Conservation (phyloP, 2,113 vertebrate genomes). For the Apodemus sylvaticus region DNA sequence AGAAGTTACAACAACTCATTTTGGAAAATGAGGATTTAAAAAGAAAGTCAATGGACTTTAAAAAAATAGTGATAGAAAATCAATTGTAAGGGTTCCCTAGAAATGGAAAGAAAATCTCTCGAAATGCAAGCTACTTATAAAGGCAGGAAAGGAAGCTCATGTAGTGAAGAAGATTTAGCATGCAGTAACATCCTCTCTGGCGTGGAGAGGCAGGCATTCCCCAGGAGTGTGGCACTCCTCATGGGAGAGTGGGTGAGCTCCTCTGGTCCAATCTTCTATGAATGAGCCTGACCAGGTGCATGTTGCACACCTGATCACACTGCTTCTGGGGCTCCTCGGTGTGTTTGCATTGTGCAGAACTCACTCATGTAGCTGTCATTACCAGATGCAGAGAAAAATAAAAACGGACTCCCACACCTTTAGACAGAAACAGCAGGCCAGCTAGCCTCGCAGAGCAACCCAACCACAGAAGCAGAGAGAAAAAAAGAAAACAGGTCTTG, state of each 20-base stretch:
- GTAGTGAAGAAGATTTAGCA: background rate
- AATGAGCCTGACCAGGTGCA: too few relatives aligned
- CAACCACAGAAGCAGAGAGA: background rate
- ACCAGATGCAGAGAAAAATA: background rate
- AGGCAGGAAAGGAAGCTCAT: rapidly evolving
- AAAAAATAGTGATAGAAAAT: background rate
- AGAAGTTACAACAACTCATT: background rate
- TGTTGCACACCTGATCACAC: too few relatives aligned
- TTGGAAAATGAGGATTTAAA: too few relatives aligned
- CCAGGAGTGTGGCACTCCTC: rapidly evolving
- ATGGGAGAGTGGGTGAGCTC: too few relatives aligned
- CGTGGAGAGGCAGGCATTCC: background rate
- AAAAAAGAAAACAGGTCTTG: too few relatives aligned
- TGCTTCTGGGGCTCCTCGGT: background rate
- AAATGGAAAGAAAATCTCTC: background rate
- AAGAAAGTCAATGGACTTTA: background rate
- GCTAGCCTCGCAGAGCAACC: background rate
- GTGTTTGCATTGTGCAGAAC: background rate
- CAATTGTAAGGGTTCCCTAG: background rate
- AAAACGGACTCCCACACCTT: background rate
- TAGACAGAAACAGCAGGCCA: background rate
- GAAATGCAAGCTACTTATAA: background rate
- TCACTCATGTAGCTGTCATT: background rate
- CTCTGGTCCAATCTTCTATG: background rate
- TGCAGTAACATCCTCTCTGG: background rate